Evolutionary conservation across 2,888 invertebrate genomes (phyloP), one percentile per base, ranked within the genome.

Genomic region (Buathra laborator): DNA sequence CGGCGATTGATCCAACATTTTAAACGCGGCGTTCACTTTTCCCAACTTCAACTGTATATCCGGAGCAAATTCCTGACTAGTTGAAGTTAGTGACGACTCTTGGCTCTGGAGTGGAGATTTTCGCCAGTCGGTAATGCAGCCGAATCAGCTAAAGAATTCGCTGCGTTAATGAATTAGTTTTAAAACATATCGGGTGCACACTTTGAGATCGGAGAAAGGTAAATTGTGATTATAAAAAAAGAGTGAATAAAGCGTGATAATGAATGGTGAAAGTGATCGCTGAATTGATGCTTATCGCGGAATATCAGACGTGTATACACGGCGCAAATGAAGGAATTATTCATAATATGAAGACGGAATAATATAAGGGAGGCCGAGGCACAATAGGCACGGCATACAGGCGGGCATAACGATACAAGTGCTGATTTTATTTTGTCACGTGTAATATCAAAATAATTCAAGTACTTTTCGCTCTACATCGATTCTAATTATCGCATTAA

Each of bases 1-100:
- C 24, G 77, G 77, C 56, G 77, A 68, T 53, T 78, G 77, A 43
- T 56, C 53, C 56, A 78, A 43, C 56, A 78, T 68, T 78, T 78
- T 43, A 48, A 78, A 68, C 48, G 56, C 77, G 53, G 68, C 68
- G 48, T 78, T 78, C 43, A 24, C 70, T 12, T 46, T 53, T 78
- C 53, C 24, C 43, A 78, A 70, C 43, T 78, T 44, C 24, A 68
- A 46, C 12, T 78, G 19, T 37, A 43, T 12, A 9, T 46, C 77
- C 48, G 48, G 67, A 37, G 19, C 10, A 5, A 24, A 53, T 77
- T 77, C 43, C 64, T 53, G 56, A 59, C 67, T 77, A 48, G 77
- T 67, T 48, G 56, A 77, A 77, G 16, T 43, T 77, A 44, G 59
- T 67, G 24, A 24, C 2, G 68, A 53, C 59, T 77, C 43, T 77